Evolutionary conservation across 2,888 invertebrate genomes (phyloP).

Genomic region (Erannis defoliaria): DNA sequence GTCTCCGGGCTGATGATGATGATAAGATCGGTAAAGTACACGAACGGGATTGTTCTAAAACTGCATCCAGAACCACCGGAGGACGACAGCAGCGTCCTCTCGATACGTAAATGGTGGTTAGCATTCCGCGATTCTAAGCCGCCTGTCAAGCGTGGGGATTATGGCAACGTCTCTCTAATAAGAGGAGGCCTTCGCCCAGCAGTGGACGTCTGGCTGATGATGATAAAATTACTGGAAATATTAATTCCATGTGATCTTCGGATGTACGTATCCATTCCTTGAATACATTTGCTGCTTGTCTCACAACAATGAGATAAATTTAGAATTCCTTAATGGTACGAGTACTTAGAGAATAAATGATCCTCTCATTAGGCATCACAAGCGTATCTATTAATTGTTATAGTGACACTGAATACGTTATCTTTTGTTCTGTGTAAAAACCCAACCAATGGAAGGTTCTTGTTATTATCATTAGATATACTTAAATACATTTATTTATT

Average conservation of each 20-base stretch:
- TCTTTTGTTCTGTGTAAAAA: constrained; percentile 1
- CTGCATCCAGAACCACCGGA: too few relatives aligned
- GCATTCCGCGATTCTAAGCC: too few relatives aligned
- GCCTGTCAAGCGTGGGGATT: too few relatives aligned
- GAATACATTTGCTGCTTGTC: neutral
- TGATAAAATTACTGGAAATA: neutral
- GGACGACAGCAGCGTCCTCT: too few relatives aligned
- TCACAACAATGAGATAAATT: constrained; percentile 4
- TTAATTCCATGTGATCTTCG: neutral
- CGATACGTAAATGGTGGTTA: too few relatives aligned
- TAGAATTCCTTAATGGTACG: neutral
- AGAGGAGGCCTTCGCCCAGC: too few relatives aligned
- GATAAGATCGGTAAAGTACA: too few relatives aligned
- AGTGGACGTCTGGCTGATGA: too few relatives aligned
- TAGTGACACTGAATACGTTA: constrained; percentile 1
- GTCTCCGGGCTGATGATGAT: too few relatives aligned
- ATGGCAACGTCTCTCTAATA: too few relatives aligned
- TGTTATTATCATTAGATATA: neutral
- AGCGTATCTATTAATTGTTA: neutral
- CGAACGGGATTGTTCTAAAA: too few relatives aligned
- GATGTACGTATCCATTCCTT: neutral
- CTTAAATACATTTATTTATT: too few relatives aligned
- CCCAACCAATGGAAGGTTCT: neutral
- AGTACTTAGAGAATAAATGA: neutral
- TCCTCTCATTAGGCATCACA: neutral